phyloP scores from a whole-genome alignment of 2,797 vertebrate species.

The Anas flavirostris region DNA sequence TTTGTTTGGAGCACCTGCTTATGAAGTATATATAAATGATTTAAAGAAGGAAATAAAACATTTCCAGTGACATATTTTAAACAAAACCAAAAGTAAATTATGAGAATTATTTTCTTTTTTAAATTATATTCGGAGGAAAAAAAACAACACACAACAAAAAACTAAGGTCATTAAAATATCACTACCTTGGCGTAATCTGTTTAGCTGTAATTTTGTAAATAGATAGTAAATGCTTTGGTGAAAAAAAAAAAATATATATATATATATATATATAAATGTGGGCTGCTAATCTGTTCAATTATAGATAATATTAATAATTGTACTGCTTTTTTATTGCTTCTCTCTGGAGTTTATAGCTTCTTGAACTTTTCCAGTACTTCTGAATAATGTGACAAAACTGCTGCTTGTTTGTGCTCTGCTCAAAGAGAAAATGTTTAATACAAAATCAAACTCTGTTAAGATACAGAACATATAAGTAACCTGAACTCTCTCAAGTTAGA shows the following conservation, averaged over 20 bases:
- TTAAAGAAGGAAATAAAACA: conserved; percentile 16
- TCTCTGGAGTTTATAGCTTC: not conserved
- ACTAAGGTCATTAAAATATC: not conserved
- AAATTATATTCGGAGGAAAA: not conserved
- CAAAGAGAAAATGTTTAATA: not conserved
- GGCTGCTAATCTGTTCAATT: conserved; percentile 23
- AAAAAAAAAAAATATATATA: not conserved
- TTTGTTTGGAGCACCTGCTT: conserved; percentile 21
- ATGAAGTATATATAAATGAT: not conserved
- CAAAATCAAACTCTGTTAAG: not conserved
- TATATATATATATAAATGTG: not conserved
- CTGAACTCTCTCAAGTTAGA: not conserved
- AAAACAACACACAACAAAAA: not conserved
- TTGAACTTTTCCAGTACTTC: not conserved
- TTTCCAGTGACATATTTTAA: not conserved
- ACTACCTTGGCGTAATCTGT: not conserved
- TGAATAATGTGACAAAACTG: not conserved
- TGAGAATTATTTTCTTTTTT: not conserved
- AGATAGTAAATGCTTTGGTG: not conserved
- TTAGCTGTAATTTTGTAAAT: conserved; percentile 1
- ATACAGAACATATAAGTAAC: not conserved
- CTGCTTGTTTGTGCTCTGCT: not conserved
- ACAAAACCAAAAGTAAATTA: not conserved
- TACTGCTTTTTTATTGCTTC: conserved; percentile 14
- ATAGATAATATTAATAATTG: conserved; percentile 17